Conservation (phyloP, 2,888 invertebrate species). For the Penaeus monodon region DNA sequence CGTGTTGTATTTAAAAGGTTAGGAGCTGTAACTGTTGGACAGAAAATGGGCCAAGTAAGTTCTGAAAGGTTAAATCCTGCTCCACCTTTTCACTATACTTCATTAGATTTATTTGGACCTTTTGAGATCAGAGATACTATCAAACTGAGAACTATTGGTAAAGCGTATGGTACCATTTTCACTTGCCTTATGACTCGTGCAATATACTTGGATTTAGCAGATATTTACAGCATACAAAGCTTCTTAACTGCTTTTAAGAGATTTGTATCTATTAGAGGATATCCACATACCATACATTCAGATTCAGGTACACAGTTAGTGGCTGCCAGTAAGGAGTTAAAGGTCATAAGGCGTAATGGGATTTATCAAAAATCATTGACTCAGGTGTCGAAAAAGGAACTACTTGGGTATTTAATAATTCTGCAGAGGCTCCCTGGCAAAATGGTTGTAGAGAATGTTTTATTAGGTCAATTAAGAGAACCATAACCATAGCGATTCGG, state of each 20-base stretch:
- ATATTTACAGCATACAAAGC: conserved; percentile 20
- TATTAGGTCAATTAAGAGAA: conserved; percentile 17
- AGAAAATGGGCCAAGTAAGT: no score
- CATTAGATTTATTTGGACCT: not conserved
- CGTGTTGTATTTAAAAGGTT: no score
- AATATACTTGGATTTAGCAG: conserved; percentile 18
- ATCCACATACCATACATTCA: conserved; percentile 27
- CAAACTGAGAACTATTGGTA: conserved; percentile 22
- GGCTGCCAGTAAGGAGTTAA: conserved; percentile 32
- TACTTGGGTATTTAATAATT: conserved; percentile 26
- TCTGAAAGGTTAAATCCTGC: no score
- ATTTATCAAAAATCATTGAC: not conserved
- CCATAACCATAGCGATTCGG: conserved; percentile 5
- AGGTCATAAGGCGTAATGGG: not conserved
- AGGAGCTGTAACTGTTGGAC: no score
- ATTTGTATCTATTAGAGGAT: no score
- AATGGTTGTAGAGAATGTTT: conserved; percentile 22
- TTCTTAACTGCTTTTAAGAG: conserved; percentile 26
- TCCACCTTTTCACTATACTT: no score
- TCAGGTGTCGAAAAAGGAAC: conserved; percentile 20
- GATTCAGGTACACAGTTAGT: conserved; percentile 31
- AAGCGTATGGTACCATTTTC: conserved; percentile 24
- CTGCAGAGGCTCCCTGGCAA: conserved; percentile 35
- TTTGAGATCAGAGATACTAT: conserved; percentile 8
- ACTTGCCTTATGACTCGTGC: conserved; percentile 18